Conservation (phyloP, 2,888 invertebrate genomes). For the Synanthedon formicaeformis region DNA sequence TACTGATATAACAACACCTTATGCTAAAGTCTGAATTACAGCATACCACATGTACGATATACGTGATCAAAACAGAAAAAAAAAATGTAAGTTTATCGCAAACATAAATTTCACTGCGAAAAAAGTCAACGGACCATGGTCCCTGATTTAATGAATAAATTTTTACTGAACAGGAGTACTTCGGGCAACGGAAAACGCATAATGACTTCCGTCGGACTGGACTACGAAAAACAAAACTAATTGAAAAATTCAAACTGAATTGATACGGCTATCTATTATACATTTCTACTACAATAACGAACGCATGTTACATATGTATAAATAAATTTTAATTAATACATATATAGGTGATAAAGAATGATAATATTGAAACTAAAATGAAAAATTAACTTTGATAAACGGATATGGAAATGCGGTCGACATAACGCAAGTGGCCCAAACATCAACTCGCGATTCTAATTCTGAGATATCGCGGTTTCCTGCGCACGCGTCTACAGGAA, state of each 20-base stretch:
- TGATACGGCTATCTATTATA: too few relatives aligned
- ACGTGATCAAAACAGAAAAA: neutral
- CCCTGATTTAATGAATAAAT: constrained; percentile 62
- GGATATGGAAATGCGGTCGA: constrained; percentile 47
- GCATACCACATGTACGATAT: neutral
- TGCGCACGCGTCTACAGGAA: constrained; percentile 40
- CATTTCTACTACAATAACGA: too few relatives aligned
- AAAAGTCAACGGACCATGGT: constrained; percentile 28
- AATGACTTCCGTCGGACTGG: constrained; percentile 60
- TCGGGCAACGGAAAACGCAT: constrained; percentile 59
- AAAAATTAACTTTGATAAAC: constrained; percentile 9
- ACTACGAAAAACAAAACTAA: constrained; percentile 51
- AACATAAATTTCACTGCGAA: constrained; percentile 21
- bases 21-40: too few relatives aligned
- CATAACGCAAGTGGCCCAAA: constrained; percentile 38
- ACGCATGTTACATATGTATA: too few relatives aligned
- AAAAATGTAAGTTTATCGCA: neutral
- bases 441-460: constrained; percentile 52
- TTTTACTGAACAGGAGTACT: constrained; percentile 54
- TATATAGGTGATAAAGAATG: neutral
- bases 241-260: neutral
- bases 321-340: neutral
- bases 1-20: too few relatives aligned
- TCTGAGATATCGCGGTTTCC: constrained; percentile 56
- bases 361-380: too few relatives aligned